phyloP scores from a whole-genome alignment of 1,140 invertebrate species.

The Drosophila arizonae region DNA sequence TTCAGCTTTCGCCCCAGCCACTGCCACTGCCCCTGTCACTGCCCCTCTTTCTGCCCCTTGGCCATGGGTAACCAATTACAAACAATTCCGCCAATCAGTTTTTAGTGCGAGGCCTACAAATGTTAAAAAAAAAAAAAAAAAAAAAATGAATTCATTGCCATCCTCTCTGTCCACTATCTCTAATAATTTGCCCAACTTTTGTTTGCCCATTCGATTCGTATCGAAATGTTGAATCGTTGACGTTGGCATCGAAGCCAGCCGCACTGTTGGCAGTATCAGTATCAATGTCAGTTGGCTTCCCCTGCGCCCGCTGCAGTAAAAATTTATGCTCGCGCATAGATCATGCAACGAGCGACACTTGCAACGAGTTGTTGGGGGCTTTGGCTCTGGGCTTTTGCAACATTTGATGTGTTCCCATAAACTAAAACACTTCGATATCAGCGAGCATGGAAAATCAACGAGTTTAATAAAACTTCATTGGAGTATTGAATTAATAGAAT shows the following conservation, averaged over 20 bases:
- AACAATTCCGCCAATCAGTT: constrained; percentile 75
- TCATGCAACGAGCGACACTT: constrained; percentile 63
- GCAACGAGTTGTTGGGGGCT: constrained; percentile 30
- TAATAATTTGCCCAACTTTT: constrained; percentile 67
- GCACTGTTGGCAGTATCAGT: background rate
- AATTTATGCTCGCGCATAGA: constrained; percentile 73
- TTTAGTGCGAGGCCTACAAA: constrained; percentile 56
- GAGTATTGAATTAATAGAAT: no score
- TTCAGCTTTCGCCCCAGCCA: no score
- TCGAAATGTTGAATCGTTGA: constrained; percentile 38
- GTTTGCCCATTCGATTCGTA: constrained; percentile 69
- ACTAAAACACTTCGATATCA: background rate
- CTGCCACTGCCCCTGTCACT: no score
- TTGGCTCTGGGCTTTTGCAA: constrained; percentile 12
- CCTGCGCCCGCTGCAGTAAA: constrained; percentile 56
- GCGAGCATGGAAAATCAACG: no score
- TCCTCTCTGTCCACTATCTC: background rate
- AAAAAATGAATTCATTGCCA: background rate
- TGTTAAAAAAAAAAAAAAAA: no score
- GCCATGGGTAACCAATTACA: constrained; percentile 71
- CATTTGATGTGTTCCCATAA: constrained; percentile 7
- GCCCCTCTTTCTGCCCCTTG: background rate
- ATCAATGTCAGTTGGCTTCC: constrained; percentile 2
- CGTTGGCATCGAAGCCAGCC: constrained; percentile 37
- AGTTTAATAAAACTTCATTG: no score